Conservation (phyloP, 2,888 invertebrate genomes). For the Rosalia funebris region DNA sequence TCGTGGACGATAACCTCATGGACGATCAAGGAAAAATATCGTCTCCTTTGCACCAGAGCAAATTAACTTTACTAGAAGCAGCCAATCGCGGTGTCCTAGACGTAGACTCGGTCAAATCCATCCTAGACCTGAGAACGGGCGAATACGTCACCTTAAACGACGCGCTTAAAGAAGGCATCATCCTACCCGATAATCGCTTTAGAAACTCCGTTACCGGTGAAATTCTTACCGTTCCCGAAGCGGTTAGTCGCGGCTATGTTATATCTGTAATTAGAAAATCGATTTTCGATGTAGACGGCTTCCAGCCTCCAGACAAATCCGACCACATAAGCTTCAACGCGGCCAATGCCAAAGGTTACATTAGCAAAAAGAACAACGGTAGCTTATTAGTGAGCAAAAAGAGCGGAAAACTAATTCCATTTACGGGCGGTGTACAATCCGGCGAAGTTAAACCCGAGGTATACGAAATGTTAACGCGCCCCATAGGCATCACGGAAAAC, state of each 20-base stretch:
- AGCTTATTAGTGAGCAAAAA: conserved; percentile 78
- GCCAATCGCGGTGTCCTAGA: conserved; percentile 89
- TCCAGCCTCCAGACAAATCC: conserved; percentile 82
- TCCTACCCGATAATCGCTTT: conserved; percentile 80
- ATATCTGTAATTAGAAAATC: conserved; percentile 88
- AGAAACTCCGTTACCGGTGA: conserved; percentile 79
- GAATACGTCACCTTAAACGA: conserved; percentile 86
- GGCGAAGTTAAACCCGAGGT: conserved; percentile 86
- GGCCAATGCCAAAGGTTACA: conserved; percentile 79
- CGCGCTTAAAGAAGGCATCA: conserved; percentile 83
- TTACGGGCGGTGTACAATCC: conserved; percentile 82
- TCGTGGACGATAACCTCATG: conserved; percentile 81
- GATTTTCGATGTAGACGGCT: conserved; percentile 92
- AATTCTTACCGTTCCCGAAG: conserved; percentile 82
- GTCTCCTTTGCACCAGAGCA: conserved; percentile 82
- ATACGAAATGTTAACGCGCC: conserved; percentile 84
- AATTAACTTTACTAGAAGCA: conserved; percentile 84
- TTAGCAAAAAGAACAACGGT: conserved; percentile 78
- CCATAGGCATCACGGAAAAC: conserved; percentile 82
- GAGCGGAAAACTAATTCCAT: conserved; percentile 77
- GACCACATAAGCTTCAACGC: conserved; percentile 87
- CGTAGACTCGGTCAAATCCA: conserved; percentile 82
- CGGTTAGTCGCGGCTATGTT: conserved; percentile 88
- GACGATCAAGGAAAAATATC: conserved; percentile 80
- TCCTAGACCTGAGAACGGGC: conserved; percentile 82